Base-by-base conservation (phyloP, 2,797 vertebrate genomes). In the Buceros bicornis region DNA sequence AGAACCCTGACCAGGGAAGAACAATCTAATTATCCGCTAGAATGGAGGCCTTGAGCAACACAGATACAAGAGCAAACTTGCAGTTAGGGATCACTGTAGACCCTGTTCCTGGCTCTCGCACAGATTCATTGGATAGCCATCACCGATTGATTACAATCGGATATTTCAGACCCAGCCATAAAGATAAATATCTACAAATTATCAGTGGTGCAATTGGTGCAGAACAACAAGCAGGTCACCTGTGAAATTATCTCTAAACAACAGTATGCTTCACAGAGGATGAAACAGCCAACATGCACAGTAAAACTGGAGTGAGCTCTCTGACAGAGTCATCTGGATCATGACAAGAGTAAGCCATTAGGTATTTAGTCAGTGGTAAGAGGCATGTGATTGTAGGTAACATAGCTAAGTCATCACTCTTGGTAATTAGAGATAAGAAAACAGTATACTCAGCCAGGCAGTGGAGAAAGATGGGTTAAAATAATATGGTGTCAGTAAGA, bases 361-460 rank as follows among this genome's bases (percentile, higher is more conserved):
- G 87, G 42, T 33, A 56, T 71, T 73, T 35, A 92, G 48, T 53
- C 47, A 66, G 58, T 31, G 51, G 35, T 53, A 70, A 80, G 56
- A 84, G 40, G 70, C 60, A 74, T 65, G 47, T 66, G 58, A 64
- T 65, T 69, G 40, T n/a, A 65, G 33, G 35, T 80, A 87, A 76
- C 42, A 73, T 4, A 89, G 80, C 37, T 57, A 91, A 80, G 31
- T 73, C 56, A 61, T 79, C 60, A 53, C 25, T 65, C 77, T 71
- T 94, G 28, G 65, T 64, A 83, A 94, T 86, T 78, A 92, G 40
- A 80, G 58, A 28, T 74, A 89, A 78, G 65, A 78, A 93, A 87
- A 26, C n/a, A 69, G 45, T 53, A 42, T 47, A 47, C 28, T 87
- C 64, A 87, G 67, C 21, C 57, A 89, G 90, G 57, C 19, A 67